Evolutionary conservation across 1,140 invertebrate species (phyloP).

Genomic region (Sinella curviseta): DNA sequence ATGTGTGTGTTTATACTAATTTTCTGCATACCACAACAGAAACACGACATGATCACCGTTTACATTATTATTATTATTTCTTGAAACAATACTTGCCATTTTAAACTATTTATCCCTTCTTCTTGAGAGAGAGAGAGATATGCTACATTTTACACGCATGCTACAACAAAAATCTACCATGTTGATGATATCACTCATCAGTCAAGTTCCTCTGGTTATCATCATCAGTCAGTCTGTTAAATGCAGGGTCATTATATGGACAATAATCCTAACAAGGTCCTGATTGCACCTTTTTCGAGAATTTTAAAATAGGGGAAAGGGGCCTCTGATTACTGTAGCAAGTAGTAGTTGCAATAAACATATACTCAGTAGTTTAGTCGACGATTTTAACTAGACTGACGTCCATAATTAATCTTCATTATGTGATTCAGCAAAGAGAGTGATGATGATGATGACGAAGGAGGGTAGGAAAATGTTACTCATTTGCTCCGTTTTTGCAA

Average conservation of each 20-base stretch:
- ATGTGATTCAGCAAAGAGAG: not conserved
- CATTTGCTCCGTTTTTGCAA: not conserved
- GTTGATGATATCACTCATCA: conserved; percentile 10
- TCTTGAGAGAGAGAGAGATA: no score
- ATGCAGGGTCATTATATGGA: not conserved
- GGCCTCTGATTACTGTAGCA: not conserved
- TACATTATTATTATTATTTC: not conserved
- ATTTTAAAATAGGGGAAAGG: not conserved
- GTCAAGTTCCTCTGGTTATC: not conserved
- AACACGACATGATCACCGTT: not conserved
- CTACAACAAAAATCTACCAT: not conserved
- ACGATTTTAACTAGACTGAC: conserved; percentile 5
- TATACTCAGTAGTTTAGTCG: not conserved
- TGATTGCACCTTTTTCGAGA: not conserved
- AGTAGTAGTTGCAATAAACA: not conserved
- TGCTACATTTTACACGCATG: no score
- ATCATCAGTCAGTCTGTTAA: not conserved
- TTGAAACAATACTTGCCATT: no score
- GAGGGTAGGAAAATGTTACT: no score
- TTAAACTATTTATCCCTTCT: no score
- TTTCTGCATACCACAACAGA: not conserved
- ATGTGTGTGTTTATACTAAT: conserved; percentile 7
- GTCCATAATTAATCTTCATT: conserved; percentile 25
- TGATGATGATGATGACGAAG: not conserved
- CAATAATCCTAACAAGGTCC: not conserved